Evolutionary conservation across 2,113 vertebrate genomes (phyloP).

Genomic region (Peromyscus leucopus): DNA sequence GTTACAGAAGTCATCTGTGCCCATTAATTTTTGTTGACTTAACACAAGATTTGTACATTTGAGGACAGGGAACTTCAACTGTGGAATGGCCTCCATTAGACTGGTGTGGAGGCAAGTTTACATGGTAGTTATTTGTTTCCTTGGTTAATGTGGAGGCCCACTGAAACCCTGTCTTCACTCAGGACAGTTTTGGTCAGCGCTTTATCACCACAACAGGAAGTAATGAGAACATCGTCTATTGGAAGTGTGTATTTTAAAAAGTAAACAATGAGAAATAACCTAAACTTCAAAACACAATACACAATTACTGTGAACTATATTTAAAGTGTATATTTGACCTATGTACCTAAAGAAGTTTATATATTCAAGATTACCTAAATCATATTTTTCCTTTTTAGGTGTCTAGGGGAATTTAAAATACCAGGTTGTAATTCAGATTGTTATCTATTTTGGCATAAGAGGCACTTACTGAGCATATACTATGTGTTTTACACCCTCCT

Average conservation of each 20-base stretch:
- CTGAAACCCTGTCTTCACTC: neutral
- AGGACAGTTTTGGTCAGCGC: neutral
- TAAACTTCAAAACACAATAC: neutral
- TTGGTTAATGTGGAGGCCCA: neutral
- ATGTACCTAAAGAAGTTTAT: neutral
- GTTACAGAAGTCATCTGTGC: neutral
- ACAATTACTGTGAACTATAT: neutral
- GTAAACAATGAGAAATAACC: neutral
- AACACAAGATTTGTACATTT: neutral
- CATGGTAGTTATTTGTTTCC: neutral
- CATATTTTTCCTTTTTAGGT: neutral
- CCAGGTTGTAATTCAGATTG: neutral
- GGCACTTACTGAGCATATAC: neutral
- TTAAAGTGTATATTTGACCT: neutral
- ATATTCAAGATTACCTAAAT: neutral
- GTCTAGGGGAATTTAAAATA: neutral
- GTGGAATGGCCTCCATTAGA: neutral
- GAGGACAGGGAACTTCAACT: neutral
- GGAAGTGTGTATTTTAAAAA: neutral
- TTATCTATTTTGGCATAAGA: neutral
- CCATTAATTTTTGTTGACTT: neutral
- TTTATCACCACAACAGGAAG: neutral
- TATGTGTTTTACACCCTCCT: neutral
- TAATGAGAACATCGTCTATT: neutral
- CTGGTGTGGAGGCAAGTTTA: neutral